Evolutionary conservation across 2,797 vertebrate species (phyloP).

Genomic region (Catamblyrhynchus diadema): DNA sequence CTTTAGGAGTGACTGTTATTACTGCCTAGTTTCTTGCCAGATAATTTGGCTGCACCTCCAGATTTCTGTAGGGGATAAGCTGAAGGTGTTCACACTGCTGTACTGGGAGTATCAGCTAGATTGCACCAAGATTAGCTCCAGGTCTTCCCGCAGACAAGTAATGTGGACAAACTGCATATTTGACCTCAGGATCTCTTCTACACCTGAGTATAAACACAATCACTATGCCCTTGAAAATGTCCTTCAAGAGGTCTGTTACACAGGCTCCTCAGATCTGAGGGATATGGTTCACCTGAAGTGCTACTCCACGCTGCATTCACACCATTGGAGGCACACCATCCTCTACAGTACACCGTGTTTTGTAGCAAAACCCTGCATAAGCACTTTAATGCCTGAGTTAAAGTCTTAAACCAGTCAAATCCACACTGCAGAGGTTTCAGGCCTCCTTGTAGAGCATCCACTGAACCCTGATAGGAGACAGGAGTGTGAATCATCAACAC

Average conservation of each 20-base stretch:
- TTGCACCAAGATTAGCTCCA: slow-evolving; percentile 27
- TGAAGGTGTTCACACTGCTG: background rate
- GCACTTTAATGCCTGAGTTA: background rate
- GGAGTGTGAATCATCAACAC: background rate
- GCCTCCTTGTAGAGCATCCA: background rate
- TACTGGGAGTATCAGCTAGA: slow-evolving; percentile 36
- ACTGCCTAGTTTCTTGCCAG: slow-evolving; percentile 25
- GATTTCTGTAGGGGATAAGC: slow-evolving; percentile 32
- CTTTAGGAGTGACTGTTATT: slow-evolving; percentile 33
- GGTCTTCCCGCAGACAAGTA: slow-evolving; percentile 20
- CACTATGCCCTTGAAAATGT: slow-evolving; percentile 24
- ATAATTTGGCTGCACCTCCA: slow-evolving; percentile 17
- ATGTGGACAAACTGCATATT: slow-evolving; percentile 55
- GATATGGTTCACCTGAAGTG: background rate
- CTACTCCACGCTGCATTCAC: accelerated
- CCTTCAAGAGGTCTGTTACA: slow-evolving; percentile 20
- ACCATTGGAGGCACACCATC: background rate
- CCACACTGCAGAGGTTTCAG: background rate
- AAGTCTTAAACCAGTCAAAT: background rate
- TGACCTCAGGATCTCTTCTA: slow-evolving; percentile 51
- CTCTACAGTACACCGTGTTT: background rate
- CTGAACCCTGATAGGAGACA: background rate
- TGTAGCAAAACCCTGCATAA: background rate
- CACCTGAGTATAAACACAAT: slow-evolving; percentile 6
- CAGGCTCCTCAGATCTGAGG: background rate